These are phyloP conservation scores for Cryptus viduatorius DNA, from an alignment of 2,888 invertebrate species.

Conservation along the genomic window DNA sequence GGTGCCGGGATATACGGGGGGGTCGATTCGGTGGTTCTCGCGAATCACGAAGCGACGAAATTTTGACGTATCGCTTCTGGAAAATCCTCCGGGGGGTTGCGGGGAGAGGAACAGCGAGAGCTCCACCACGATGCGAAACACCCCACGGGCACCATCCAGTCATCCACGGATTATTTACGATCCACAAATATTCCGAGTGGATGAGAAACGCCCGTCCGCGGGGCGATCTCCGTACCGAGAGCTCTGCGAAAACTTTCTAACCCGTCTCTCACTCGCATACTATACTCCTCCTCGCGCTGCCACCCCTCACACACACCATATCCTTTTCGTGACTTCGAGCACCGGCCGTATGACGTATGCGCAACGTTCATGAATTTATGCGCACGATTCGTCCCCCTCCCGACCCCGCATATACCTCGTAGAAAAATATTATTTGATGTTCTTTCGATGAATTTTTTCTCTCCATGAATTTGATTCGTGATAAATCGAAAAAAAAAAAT, in stretches of 20 bases:
- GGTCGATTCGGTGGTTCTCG: slow-evolving; percentile 43
- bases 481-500: background rate
- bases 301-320: slow-evolving; percentile 1
- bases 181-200: slow-evolving; percentile 73
- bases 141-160: slow-evolving; percentile 65
- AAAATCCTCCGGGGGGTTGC: slow-evolving; percentile 57
- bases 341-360: slow-evolving; percentile 59
- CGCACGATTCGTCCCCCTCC: slow-evolving; percentile 29
- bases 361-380: slow-evolving; percentile 63
- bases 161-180: slow-evolving; percentile 74
- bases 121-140: slow-evolving; percentile 44
- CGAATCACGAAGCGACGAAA: slow-evolving; percentile 64
- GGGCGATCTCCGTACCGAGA: slow-evolving; percentile 37
- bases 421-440: slow-evolving; percentile 16
- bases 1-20: slow-evolving; percentile 27
- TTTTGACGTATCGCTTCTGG: slow-evolving; percentile 64
- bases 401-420: background rate
- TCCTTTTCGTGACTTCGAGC: slow-evolving; percentile 50
- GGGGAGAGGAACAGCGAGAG: slow-evolving; percentile 27
- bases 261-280: slow-evolving; percentile 45
- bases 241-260: slow-evolving; percentile 63
- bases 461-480: background rate
- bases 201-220: slow-evolving; percentile 69
- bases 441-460: background rate
- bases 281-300: slow-evolving; percentile 43